phyloP scores from a whole-genome alignment of 2,113 vertebrate genomes.

The Chamaea fasciata region DNA sequence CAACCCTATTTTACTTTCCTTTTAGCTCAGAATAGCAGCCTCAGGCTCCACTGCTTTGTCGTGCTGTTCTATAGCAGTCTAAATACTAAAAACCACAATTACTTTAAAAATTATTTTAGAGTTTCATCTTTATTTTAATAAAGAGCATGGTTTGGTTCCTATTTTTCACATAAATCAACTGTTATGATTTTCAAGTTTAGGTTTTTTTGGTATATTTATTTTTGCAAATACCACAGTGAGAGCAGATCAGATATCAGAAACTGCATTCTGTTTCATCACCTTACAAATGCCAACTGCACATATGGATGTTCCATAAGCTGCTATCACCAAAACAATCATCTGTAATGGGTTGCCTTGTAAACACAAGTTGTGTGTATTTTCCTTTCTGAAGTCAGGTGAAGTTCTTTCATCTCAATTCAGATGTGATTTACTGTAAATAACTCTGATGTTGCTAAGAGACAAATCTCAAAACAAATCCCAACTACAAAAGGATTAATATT shows the following conservation, averaged over 20 bases:
- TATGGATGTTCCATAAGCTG: conserved; percentile 55
- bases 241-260: conserved; percentile 39
- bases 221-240: conserved; percentile 22
- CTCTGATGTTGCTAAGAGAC: conserved; percentile 19
- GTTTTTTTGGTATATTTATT: conserved; percentile 23
- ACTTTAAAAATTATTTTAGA: background rate
- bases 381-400: conserved; percentile 42
- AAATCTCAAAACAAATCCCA: conserved; percentile 23
- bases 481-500: background rate
- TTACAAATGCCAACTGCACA: conserved; percentile 36
- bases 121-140: background rate
- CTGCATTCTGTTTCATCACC: conserved; percentile 37
- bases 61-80: background rate
- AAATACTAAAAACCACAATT: background rate
- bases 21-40: background rate
- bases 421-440: conserved; percentile 48
- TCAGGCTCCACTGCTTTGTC: background rate
- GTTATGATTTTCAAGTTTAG: conserved; percentile 34
- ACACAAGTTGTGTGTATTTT: conserved; percentile 31
- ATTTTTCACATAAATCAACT: conserved; percentile 47
- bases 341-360: conserved; percentile 40
- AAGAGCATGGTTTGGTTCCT: background rate
- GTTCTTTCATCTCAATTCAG: conserved; percentile 33
- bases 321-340: conserved; percentile 16
- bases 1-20: background rate